Evolutionary conservation across 2,797 vertebrate genomes (phyloP), one percentile per base, ranked within the genome.

Genomic region (Sphenopsis melanotis): DNA sequence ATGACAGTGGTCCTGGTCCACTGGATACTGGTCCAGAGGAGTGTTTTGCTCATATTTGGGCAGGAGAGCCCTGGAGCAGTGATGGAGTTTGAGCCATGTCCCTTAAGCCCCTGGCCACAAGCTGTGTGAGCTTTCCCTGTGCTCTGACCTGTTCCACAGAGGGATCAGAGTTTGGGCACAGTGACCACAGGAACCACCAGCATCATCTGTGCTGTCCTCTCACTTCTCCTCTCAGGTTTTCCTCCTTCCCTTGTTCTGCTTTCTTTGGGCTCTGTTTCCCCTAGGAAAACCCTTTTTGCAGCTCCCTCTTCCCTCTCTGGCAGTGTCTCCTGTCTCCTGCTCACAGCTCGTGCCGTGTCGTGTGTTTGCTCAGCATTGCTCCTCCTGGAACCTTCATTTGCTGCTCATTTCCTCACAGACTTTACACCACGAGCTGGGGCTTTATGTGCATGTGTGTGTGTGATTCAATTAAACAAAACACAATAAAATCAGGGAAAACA

Each of bases 401-500:
- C 93, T 92, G 92, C 93, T 95, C 72, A 17, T 95, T 95, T 95
- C 95, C 88, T 96, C 71, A 70, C 64, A 87, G 93, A 68, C 89
- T 93, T 96, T 94, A 94, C 90, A 87, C 89, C 72, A 84, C 8
- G 27, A 95, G 84, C 0, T 61, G 76, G 55, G 83, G 77, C 90
- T 96, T 88, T 86, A 81, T 90, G 94, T 96, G 93, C 94, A 93
- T 91, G 90, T 69, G 93, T 81, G 89, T 93, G 72, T 93, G 93
- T 93, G 95, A 96, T 96, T 96, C 97, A 97, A 97, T 97, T 97
- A 97, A 96, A 92, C 93, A 93, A 95, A 96, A 96, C 96, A 97
- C 93, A 97, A 92, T 94, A 90, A 97, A 92, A 86, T 90, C 79
- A 94, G 61, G 65, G 87, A 76, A 93, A 95, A 94, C 68, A 91